Evolutionary conservation across 2,888 invertebrate species (phyloP).

Genomic region (Thereva unica): DNA sequence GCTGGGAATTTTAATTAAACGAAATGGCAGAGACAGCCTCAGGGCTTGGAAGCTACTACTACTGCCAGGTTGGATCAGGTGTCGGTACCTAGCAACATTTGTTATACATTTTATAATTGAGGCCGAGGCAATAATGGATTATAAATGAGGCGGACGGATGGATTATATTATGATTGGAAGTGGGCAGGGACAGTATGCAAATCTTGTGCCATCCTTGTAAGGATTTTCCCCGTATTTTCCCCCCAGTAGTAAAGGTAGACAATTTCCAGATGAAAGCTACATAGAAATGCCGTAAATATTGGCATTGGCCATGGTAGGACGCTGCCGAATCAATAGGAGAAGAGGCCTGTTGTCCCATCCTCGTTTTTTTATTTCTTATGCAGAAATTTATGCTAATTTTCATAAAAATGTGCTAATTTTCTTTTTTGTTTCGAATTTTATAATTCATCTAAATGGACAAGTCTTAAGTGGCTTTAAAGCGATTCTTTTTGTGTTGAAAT

Average conservation of each 20-base stretch:
- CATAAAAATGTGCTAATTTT: too few relatives aligned
- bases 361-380: too few relatives aligned
- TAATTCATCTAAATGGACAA: too few relatives aligned
- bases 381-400: too few relatives aligned
- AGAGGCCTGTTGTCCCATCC: too few relatives aligned
- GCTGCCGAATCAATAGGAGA: too few relatives aligned
- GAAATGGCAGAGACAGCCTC: constrained; percentile 18
- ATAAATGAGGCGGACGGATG: constrained; percentile 32
- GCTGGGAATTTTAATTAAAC: constrained; percentile 33
- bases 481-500: too few relatives aligned
- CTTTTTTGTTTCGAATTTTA: too few relatives aligned
- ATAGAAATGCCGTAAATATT: neutral
- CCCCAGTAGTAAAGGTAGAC: constrained; percentile 11
- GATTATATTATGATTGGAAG: constrained; percentile 23
- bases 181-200: constrained; percentile 25
- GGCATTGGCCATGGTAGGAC: too few relatives aligned
- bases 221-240: constrained; percentile 2
- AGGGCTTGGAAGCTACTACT: neutral
- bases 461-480: too few relatives aligned
- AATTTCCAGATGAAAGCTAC: constrained; percentile 1
- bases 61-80: constrained; percentile 12
- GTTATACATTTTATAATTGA: constrained; percentile 28
- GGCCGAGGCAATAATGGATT: constrained; percentile 31
- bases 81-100: constrained; percentile 30
- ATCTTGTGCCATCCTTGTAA: constrained; percentile 16